Percentiles rank a stretch among this genome's conserved stretches.
Evolutionary conservation across 2,797 vertebrate species (phyloP).

Genomic region (Protosalanx chinensis): DNA sequence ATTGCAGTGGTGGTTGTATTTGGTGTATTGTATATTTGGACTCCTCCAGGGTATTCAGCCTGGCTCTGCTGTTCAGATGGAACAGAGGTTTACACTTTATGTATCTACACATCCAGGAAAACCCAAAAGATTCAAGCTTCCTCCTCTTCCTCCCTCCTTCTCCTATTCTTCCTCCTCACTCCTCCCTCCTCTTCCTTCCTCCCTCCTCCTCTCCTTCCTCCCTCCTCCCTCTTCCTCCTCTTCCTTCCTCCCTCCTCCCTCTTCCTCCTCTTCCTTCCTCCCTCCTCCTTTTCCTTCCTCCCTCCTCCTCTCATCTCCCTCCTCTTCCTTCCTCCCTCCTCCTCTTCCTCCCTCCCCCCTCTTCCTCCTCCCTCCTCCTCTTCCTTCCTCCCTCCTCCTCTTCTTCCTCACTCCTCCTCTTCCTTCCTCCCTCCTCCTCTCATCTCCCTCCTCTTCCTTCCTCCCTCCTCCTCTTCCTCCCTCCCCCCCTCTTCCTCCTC

Average conservation of each 20-base stretch:
- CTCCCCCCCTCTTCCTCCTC: neutral
- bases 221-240: too few relatives aligned
- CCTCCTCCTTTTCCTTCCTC: neutral
- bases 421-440: too few relatives aligned
- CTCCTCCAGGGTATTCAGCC: neutral
- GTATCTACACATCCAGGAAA: too few relatives aligned
- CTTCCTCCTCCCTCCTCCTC: too few relatives aligned
- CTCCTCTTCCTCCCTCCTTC: neutral
- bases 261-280: neutral
- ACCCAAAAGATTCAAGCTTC: neutral
- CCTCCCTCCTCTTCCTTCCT: neutral
- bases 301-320: neutral
- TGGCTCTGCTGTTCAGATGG: neutral
- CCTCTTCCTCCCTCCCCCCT: neutral
- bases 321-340: neutral
- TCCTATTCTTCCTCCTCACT: too few relatives aligned
- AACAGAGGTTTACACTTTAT: neutral
- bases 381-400: too few relatives aligned
- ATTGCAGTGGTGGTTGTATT: neutral
- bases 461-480: conserved; percentile 10
- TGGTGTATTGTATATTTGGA: neutral
- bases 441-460: neutral
- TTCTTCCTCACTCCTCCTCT: neutral
- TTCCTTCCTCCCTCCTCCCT: too few relatives aligned
- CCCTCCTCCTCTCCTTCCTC: neutral